Conservation (phyloP, 1,140 invertebrate genomes). For the Zaprionus ornatus region DNA sequence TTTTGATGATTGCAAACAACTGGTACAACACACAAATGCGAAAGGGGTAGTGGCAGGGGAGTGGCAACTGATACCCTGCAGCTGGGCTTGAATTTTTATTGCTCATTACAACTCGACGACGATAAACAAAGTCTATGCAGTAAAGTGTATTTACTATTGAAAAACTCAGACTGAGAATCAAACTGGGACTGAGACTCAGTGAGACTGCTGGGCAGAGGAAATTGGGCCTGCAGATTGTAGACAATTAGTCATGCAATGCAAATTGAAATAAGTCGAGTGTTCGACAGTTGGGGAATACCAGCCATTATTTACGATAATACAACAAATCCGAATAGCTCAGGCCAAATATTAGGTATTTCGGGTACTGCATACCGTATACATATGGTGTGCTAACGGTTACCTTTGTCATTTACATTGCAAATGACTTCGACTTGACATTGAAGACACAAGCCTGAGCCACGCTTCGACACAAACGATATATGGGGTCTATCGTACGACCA, state of each 20-base stretch:
- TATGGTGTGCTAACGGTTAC: neutral
- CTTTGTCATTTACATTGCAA: neutral
- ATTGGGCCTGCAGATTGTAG: neutral
- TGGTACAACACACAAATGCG: neutral
- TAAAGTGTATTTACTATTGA: neutral
- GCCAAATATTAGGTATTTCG: neutral
- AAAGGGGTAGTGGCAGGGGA: neutral
- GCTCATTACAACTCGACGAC: neutral
- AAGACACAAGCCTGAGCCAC: neutral
- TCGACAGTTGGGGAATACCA: constrained; percentile 21
- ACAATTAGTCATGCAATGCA: constrained; percentile 17
- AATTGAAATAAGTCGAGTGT: constrained; percentile 7
- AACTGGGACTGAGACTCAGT: neutral
- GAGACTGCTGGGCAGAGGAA: neutral
- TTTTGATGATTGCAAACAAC: neutral
- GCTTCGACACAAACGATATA: neutral
- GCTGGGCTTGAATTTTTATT: neutral
- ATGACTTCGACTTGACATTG: neutral
- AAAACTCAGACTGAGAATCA: neutral
- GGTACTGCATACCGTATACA: too few relatives aligned
- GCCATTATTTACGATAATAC: constrained; percentile 5
- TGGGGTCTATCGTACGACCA: neutral
- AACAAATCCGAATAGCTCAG: neutral
- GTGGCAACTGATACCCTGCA: neutral
- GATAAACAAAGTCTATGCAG: neutral